Evolutionary conservation across 2,113 vertebrate genomes (phyloP).

Genomic region (Pedetes capensis): DNA sequence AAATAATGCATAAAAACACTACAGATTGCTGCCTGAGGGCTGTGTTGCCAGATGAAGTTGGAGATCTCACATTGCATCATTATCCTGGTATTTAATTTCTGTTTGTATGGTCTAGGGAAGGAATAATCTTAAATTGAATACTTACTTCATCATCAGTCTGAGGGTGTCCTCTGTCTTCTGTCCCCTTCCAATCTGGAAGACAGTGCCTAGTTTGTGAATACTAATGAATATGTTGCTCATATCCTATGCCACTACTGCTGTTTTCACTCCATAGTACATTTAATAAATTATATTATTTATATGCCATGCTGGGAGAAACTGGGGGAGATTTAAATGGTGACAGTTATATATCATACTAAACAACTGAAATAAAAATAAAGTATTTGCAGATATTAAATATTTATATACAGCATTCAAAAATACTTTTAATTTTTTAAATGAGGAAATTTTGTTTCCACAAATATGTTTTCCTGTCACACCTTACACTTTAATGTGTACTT

Average conservation of each 20-base stretch:
- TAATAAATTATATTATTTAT: neutral
- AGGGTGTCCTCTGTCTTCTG: neutral
- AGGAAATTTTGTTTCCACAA: neutral
- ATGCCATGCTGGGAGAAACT: neutral
- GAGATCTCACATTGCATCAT: slow-evolving; percentile 9
- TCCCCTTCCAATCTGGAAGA: neutral
- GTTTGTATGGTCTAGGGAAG: slow-evolving; percentile 13
- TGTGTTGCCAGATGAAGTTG: neutral
- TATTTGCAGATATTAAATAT: neutral
- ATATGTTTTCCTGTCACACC: neutral
- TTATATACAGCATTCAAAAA: neutral
- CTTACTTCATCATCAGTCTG: neutral
- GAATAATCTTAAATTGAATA: neutral
- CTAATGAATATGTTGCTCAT: neutral
- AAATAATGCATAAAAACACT: slow-evolving; percentile 30
- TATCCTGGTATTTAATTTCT: slow-evolving; percentile 11
- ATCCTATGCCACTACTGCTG: neutral
- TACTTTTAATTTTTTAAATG: neutral
- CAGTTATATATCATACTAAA: neutral
- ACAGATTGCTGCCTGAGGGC: neutral
- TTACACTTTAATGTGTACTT: neutral
- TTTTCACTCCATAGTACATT: neutral
- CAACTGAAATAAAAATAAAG: slow-evolving; percentile 13
- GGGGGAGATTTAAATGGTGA: neutral
- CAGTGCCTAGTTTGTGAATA: neutral